These are phyloP conservation scores for Anoplopoma fimbria DNA, from an alignment of 2,113 vertebrate species.

Conservation along the genomic window DNA sequence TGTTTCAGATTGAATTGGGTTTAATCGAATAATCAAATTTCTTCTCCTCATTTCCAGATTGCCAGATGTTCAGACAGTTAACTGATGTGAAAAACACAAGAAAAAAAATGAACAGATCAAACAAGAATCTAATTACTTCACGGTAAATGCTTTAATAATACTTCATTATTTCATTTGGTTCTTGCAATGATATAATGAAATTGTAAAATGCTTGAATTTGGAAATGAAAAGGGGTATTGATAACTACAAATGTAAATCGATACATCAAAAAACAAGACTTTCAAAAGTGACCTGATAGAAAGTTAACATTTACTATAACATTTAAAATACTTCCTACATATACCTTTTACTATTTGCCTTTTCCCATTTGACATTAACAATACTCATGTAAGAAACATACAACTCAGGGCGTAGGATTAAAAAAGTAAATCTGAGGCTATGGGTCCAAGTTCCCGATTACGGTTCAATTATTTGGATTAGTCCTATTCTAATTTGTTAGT, in stretches of 20 bases:
- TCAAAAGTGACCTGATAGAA: too few species aligned
- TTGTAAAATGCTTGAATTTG: background rate
- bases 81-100: constrained; percentile 22
- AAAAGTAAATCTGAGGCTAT: background rate
- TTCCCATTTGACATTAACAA: background rate
- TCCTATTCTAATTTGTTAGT: background rate
- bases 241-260: background rate
- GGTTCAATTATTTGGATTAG: background rate
- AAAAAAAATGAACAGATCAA: constrained; percentile 6
- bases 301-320: background rate
- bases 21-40: constrained; percentile 64
- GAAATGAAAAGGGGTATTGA: background rate
- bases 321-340: background rate
- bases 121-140: constrained; percentile 15
- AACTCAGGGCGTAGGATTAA: background rate
- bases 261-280: background rate
- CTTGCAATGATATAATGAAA: background rate
- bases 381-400: background rate
- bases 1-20: constrained; percentile 26
- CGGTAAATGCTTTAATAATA: constrained; percentile 16
- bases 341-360: background rate
- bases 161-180: constrained; percentile 18
- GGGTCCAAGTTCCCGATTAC: background rate
- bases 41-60: constrained; percentile 58
- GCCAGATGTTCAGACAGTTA: constrained; percentile 42